Evolutionary conservation across 2,888 invertebrate species (phyloP).

Genomic region (Thymelicus acteon): DNA sequence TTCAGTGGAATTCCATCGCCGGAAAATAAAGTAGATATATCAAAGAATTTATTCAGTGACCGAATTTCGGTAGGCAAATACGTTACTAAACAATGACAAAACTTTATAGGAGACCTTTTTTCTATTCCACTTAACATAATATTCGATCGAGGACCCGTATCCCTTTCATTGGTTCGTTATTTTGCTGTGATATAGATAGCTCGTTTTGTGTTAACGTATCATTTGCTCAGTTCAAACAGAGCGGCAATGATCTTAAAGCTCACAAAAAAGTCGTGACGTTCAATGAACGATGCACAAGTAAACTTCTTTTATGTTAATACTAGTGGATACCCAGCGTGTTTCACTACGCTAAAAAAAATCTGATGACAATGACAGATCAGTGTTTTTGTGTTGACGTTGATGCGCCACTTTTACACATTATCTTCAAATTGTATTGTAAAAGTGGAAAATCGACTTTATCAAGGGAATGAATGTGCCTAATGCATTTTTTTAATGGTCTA

Average conservation of each 20-base stretch:
- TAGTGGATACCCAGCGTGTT: too few species aligned
- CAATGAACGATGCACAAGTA: constrained; percentile 59
- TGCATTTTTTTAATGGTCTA: too few species aligned
- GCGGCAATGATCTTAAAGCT: constrained; percentile 45
- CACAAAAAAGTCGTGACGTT: constrained; percentile 53
- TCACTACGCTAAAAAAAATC: too few species aligned
- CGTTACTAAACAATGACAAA: constrained; percentile 34
- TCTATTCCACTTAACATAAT: constrained; percentile 48
- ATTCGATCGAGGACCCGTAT: constrained; percentile 34
- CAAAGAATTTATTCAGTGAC: constrained; percentile 32
- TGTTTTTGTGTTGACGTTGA: too few species aligned
- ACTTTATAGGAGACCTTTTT: constrained; percentile 42
- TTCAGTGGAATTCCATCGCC: constrained; percentile 18
- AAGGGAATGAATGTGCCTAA: too few species aligned
- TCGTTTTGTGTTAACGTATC: constrained; percentile 53
- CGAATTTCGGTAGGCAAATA: constrained; percentile 27
- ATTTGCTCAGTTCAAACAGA: constrained; percentile 54
- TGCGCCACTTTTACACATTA: too few species aligned
- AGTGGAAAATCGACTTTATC: too few species aligned
- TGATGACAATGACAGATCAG: too few species aligned
- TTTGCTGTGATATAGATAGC: constrained; percentile 40
- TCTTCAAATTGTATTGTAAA: too few species aligned
- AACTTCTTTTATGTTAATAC: background rate
- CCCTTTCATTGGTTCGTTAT: constrained; percentile 41
- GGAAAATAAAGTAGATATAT: constrained; percentile 35